Evolutionary conservation across 53 echinoderm and acorn worm genomes (phyloP), one percentile per base, ranked within the genome.

Genomic region (Mesocentrotus franciscanus): DNA sequence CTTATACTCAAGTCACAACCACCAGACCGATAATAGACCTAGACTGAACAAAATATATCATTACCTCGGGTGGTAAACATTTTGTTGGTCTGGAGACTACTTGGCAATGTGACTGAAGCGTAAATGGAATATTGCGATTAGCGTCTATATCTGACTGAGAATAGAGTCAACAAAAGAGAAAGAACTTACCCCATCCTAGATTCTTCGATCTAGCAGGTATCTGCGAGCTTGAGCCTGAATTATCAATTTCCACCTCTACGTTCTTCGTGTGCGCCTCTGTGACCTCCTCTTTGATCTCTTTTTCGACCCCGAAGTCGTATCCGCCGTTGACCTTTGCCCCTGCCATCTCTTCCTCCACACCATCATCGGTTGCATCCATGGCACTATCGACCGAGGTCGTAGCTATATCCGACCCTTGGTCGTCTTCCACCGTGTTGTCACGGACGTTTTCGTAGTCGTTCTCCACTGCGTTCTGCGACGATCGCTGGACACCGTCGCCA

Each of bases 291-390:
- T 85, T 39, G 10, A 85, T 13, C 24, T 74, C 29, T 22, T 85
- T n/a, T 8, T 27, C 90, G 13, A 24, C 18, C 4, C 30, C 66
- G 13, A 64, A 33, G 9, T 90, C 57, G 57, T 26, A 90, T 8
- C 90, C 90, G 17, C 64, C 90, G 10, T 90, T 90, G 90, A 16
- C 90, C 62, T 90, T 90, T 10, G 56, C 62, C 64, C 90, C 90
- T 64, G 32, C 61, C 8, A 29, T 90, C 15, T 74, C 58, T n/a
- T 75, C 92, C 10, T 10, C 0, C 24, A 49, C 57, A 55, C 9
- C 42, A 55, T 22, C 42, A 24, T 71, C 74, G 49, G 35, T 22
- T 16, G 29, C 71, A 35, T 91, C 92, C 24, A 78, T 30, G 5
- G 32, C 29, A 5, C 22, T n/a, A 61, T 93, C 93, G 58, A 35